phyloP scores from a whole-genome alignment of 2,797 vertebrate species.

The Leucoraja ocellata region DNA sequence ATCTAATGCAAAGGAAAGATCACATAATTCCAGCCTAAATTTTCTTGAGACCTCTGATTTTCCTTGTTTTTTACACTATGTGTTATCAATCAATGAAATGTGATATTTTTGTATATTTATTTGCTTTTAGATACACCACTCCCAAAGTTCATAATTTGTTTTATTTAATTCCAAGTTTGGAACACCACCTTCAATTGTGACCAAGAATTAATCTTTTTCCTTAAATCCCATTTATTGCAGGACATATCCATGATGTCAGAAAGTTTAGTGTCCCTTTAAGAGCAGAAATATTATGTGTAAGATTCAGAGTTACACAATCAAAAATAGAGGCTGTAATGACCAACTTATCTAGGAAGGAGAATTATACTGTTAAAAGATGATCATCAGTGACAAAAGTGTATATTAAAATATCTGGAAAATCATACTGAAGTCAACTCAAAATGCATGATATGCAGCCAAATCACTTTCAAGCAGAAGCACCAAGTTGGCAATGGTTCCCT shows the following conservation, averaged over 20 bases:
- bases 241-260: background rate
- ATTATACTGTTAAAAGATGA: background rate
- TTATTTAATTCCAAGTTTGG: background rate
- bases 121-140: background rate
- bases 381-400: background rate
- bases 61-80: background rate
- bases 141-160: background rate
- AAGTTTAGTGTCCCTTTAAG: background rate
- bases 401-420: background rate
- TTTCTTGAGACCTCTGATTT: conserved; percentile 28
- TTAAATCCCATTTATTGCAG: background rate
- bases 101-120: background rate
- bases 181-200: background rate
- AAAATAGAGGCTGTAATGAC: background rate
- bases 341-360: background rate
- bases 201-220: background rate
- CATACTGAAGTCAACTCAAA: background rate
- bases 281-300: background rate
- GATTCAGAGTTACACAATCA: background rate
- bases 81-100: conserved; percentile 13
- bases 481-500: background rate
- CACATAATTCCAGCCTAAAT: conserved; percentile 16
- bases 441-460: background rate
- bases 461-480: background rate
- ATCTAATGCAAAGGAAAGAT: conserved; percentile 13